Evolutionary conservation across 2,888 invertebrate species (phyloP).

Genomic region (Stenotaenia linearis): DNA sequence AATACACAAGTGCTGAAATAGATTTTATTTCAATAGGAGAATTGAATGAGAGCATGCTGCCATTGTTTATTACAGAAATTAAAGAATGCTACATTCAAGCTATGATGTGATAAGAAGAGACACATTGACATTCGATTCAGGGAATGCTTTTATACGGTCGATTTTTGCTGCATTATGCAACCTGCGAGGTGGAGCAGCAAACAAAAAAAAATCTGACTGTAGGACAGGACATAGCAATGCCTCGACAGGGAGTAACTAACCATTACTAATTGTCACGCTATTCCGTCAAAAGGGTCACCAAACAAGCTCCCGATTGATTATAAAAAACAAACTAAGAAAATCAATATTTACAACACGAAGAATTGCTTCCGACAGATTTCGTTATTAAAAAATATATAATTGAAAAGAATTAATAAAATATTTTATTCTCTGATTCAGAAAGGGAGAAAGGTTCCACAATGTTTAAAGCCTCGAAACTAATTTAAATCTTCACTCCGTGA

Average conservation of each 20-base stretch:
- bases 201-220: not conserved
- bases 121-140: too few relatives aligned
- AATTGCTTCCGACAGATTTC: not conserved
- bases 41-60: too few relatives aligned
- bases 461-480: not conserved
- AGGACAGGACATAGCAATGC: not conserved
- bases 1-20: too few relatives aligned
- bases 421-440: not conserved
- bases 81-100: too few relatives aligned
- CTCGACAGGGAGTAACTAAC: constrained; percentile 11
- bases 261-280: constrained; percentile 8
- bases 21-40: too few relatives aligned
- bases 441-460: not conserved
- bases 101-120: too few relatives aligned
- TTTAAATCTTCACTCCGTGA: not conserved
- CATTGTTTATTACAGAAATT: too few relatives aligned
- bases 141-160: too few relatives aligned
- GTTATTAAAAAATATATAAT: not conserved
- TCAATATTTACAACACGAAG: not conserved
- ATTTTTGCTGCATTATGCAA: not conserved
- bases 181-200: not conserved
- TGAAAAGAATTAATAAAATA: not conserved
- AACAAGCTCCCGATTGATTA: constrained; percentile 10
- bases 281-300: constrained; percentile 7
- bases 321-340: not conserved